Evolutionary conservation across 2,888 invertebrate genomes (phyloP).

Genomic region (Spatulosminthurus flaviceps): DNA sequence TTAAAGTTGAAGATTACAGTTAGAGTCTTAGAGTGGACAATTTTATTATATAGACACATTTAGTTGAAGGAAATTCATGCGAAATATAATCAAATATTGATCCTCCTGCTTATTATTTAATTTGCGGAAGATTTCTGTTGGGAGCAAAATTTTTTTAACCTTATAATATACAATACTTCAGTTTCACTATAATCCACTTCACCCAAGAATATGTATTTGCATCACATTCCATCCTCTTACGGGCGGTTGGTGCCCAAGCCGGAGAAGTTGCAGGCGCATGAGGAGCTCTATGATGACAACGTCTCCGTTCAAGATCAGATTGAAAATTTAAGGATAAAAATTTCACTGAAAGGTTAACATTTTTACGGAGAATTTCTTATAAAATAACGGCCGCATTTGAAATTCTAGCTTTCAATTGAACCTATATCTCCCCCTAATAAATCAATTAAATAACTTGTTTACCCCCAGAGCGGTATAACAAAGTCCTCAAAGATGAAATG

Average conservation of each 20-base stretch:
- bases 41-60: too few relatives aligned
- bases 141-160: too few relatives aligned
- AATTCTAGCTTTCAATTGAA: not conserved
- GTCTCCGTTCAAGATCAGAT: constrained; percentile 30
- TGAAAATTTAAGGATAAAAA: constrained; percentile 31
- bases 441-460: not conserved
- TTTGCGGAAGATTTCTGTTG: too few relatives aligned
- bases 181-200: not conserved
- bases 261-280: not conserved
- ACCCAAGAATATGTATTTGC: constrained; percentile 50
- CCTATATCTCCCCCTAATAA: not conserved
- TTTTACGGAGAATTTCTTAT: not conserved
- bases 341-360: constrained; percentile 22
- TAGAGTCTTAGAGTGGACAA: too few relatives aligned
- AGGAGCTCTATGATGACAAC: constrained; percentile 26
- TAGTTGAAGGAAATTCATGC: too few relatives aligned
- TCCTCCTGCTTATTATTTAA: too few relatives aligned
- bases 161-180: too few relatives aligned
- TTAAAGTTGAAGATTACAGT: too few relatives aligned
- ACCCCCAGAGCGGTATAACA: constrained; percentile 59
- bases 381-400: not conserved
- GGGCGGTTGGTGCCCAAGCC: constrained; percentile 58
- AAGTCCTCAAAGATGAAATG: constrained; percentile 58
- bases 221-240: constrained; percentile 54
- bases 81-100: too few relatives aligned